Evolutionary conservation across 2,797 vertebrate species (phyloP).

Genomic region (Prionace glauca): DNA sequence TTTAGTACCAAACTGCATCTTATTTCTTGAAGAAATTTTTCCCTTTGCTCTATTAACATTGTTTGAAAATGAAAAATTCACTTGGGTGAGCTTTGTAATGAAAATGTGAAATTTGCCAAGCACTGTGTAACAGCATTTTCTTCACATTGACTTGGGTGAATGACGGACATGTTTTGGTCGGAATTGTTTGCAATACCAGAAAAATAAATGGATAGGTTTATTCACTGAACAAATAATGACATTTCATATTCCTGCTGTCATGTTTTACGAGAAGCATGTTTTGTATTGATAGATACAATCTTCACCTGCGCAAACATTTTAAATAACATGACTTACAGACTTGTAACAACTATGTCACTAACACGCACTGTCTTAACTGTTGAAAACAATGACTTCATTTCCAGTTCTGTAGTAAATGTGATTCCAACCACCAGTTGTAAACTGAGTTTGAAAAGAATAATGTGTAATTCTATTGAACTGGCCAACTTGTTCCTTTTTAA

Average conservation of each 20-base stretch:
- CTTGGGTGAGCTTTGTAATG: not conserved
- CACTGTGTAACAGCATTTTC: not conserved
- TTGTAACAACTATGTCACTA: not conserved
- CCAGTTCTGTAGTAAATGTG: not conserved
- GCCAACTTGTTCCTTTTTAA: slow-evolving; percentile 33
- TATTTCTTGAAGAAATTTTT: not conserved
- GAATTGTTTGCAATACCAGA: slow-evolving; percentile 6
- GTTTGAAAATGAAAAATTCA: not conserved
- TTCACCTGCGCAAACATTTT: not conserved
- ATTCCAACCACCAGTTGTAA: not conserved
- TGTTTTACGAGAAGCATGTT: not conserved
- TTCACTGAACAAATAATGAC: not conserved
- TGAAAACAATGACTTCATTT: not conserved
- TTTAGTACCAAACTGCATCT: not conserved
- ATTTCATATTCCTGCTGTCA: not conserved
- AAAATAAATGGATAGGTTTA: slow-evolving; percentile 3
- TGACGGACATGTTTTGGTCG: not conserved
- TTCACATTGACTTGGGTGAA: not conserved
- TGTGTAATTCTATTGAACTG: slow-evolving; percentile 3
- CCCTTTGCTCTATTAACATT: not conserved
- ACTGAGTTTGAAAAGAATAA: slow-evolving; percentile 23
- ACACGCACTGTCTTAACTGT: not conserved
- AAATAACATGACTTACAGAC: not conserved
- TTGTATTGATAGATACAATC: not conserved
- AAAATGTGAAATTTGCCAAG: not conserved